Evolutionary conservation across 2,797 vertebrate species (phyloP), one percentile per base, ranked within the genome.

Genomic region (Aldrovandia affinis): DNA sequence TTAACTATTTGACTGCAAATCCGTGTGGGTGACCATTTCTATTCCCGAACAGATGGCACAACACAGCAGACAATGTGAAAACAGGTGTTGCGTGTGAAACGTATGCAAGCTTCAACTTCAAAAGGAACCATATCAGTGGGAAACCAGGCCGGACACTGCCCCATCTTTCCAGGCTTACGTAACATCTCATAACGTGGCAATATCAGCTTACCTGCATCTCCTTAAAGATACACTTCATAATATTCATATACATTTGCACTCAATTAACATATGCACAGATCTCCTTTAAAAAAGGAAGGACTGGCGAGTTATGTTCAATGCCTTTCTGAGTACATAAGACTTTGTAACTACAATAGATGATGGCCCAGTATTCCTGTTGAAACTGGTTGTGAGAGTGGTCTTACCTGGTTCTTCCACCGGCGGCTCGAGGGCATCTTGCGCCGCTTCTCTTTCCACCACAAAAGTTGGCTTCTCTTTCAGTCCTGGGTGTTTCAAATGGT

Each of bases 401-500:
- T 90, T 88, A 94, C 93, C 92, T 89, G 86, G 25, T 44, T 33
- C 39, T 44, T 85, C 30, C 22, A 33, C 9, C 0, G 70, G 42
- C 73, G 78, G 36, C 55, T 86, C 86, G 79, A 87, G 79, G 85
- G 82, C 36, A 0, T 68, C 70, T 39, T 57, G 59, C 12, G 28
- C 84, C 12, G 28, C 36, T 73, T 52, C n/a, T 65, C 33, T 78
- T 61, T 12, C 61, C 78, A 10, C 65, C 61, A 75, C 65, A 5
- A 57, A 15, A 78, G 80, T 75, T 5, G 83, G 83, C 78, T 75
- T 86, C 65, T 84, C 87, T 70, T 90, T 91, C 87, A 95, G 83
- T 0, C 94, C 95, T 95, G 92, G 86, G 89, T 75, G 77, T 77
- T 57, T 68, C 84, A 30, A 85, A 39, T 86, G n/a, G 75, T 18